These are phyloP conservation scores for Rhagium mordax DNA, from an alignment of 2,888 invertebrate genomes.

Conservation along the genomic window DNA sequence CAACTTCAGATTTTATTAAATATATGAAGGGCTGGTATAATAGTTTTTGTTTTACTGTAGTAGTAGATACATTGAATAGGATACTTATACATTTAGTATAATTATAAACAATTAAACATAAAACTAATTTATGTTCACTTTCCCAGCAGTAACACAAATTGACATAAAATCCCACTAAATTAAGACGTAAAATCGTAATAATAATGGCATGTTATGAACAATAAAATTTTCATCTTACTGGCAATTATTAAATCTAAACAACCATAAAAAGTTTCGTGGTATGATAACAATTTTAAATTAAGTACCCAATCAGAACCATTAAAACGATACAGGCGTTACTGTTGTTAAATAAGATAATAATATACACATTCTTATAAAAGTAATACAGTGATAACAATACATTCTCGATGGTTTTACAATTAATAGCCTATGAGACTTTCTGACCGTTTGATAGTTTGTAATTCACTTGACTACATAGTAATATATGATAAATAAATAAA, in stretches of 20 bases:
- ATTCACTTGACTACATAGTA: no score
- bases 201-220: slow-evolving; percentile 38
- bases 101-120: slow-evolving; percentile 17
- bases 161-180: slow-evolving; percentile 33
- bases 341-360: slow-evolving; percentile 8
- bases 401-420: no score
- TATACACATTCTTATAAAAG: not conserved
- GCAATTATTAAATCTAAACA: slow-evolving; percentile 36
- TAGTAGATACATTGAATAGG: not conserved
- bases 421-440: no score
- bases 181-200: slow-evolving; percentile 40
- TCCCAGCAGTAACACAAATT: slow-evolving; percentile 24
- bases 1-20: not conserved
- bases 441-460: no score
- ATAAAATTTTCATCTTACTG: slow-evolving; percentile 39
- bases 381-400: not conserved
- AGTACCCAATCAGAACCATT: slow-evolving; percentile 17
- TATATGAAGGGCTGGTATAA: not conserved
- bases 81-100: not conserved
- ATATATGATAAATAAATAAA: no score
- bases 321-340: slow-evolving; percentile 6
- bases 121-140: slow-evolving; percentile 31
- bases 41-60: not conserved
- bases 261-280: slow-evolving; percentile 28
- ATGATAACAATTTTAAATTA: slow-evolving; percentile 31